These are phyloP conservation scores for Eupithecia vulgata DNA, from an alignment of 2,888 invertebrate genomes.

Conservation along the genomic window DNA sequence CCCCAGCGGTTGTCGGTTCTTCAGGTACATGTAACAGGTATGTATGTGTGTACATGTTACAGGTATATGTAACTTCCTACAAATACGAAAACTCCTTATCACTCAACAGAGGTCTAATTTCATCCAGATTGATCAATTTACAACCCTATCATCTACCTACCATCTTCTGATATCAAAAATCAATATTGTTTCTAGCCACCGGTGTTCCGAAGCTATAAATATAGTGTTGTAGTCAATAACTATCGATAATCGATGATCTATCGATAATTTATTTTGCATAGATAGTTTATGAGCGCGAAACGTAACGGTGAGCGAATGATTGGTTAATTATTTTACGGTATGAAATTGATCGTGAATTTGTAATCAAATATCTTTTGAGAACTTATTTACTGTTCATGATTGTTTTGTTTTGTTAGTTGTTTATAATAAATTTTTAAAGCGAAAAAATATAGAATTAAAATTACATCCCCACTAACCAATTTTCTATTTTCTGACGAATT, in stretches of 20 bases:
- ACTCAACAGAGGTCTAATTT: conserved; percentile 10
- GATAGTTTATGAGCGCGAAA: not conserved
- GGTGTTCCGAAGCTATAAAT: conserved; percentile 34
- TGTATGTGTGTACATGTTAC: too few relatives aligned
- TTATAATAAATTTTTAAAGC: too few relatives aligned
- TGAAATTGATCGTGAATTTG: not conserved
- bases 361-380: not conserved
- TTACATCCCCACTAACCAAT: too few relatives aligned
- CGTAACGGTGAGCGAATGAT: conserved; percentile 2
- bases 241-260: conserved; percentile 18
- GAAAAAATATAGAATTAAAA: too few relatives aligned
- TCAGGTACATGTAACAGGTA: too few relatives aligned
- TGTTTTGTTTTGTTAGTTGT: too few relatives aligned
- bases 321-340: not conserved
- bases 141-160: conserved; percentile 4
- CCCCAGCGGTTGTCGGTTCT: too few relatives aligned
- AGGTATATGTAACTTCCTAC: too few relatives aligned
- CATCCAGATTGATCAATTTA: conserved; percentile 26
- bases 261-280: conserved; percentile 5
- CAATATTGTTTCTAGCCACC: conserved; percentile 44
- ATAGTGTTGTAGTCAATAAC: conserved; percentile 34
- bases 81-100: not conserved
- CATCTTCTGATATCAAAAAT: conserved; percentile 33
- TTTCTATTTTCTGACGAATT: too few relatives aligned
- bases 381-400: too few relatives aligned